Evolutionary conservation across 1,140 invertebrate species (phyloP), one percentile per base, ranked within the genome.

Genomic region (Vollenhovia emeryi): DNA sequence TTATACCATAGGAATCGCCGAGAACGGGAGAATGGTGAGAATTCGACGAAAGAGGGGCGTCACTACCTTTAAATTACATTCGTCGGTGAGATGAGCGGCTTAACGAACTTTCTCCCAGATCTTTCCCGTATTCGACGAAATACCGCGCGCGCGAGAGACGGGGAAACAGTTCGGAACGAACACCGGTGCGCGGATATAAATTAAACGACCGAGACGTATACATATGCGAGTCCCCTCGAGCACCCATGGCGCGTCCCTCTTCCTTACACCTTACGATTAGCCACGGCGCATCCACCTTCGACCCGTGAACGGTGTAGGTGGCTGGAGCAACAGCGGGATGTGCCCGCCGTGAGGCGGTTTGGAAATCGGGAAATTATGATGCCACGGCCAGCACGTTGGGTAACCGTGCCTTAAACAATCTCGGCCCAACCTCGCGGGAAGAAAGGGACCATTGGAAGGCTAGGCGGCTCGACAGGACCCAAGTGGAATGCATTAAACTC

Each of bases 331-430:
- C 36, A 55, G 24, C 59, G 18, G 5, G 66, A 71, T 21, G 18
- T 45, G 30, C 21, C 33, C 57, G 50, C 57, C 79, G 52, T 21
- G 11, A 66, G 59, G 60, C 60, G 80, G 62, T 89, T 87, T 80
- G 69, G 79, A 84, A 89, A 89, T 85, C 69, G 74, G 85, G 55
- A 89, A 89, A 71, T 89, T 89, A 89, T 89, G 76, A 18, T 76
- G 30, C 21, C 75, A 27, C 18, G 36, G 18, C 0, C 45, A 5
- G 24, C 45, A 50, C 52, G 40, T 85, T 45, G 36, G 27, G 36
- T 45, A 73, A 82, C 64, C 55, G n/a, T 62, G 36, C 50, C 36
- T 82, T 43, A 45, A 82, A 82, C 78, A 57, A 82, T 85, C 43
- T 45, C 21, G 45, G 40, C 13, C 30, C 24, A 64, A 15, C 11